A percentile compares a stretch with the other conserved stretches of the same genome.
Evolutionary conservation across 2,113 vertebrate species (phyloP).

Genomic region (Melanotaenia duboulayi): DNA sequence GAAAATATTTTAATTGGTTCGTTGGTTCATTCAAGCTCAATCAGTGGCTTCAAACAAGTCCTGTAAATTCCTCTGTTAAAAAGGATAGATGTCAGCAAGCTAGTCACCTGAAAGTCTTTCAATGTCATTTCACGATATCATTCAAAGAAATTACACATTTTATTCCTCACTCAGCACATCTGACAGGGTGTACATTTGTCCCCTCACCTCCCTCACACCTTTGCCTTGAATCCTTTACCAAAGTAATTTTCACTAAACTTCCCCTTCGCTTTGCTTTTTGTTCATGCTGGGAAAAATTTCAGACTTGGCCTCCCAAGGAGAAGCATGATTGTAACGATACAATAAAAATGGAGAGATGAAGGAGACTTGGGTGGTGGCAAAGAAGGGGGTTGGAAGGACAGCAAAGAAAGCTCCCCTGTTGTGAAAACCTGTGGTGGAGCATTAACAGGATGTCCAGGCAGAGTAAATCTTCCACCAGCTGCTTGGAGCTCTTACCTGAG

Average conservation of each 20-base stretch:
- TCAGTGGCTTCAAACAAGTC: background rate
- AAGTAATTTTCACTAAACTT: conserved; percentile 62
- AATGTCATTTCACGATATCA: conserved; percentile 12
- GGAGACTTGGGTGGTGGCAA: conserved; percentile 29
- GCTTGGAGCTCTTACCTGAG: conserved; percentile 22
- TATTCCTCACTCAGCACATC: background rate
- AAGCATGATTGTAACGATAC: conserved; percentile 67
- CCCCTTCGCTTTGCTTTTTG: background rate
- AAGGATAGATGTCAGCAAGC: background rate
- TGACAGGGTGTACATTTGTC: conserved; percentile 13
- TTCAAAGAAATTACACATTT: conserved; percentile 10
- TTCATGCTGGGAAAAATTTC: conserved; percentile 58
- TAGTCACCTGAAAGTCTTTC: conserved; percentile 11
- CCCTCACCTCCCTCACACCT: conserved; percentile 34
- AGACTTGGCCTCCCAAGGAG: conserved; percentile 55
- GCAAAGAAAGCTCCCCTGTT: conserved; percentile 57
- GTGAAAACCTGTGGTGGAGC: conserved; percentile 60
- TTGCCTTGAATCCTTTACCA: conserved; percentile 38
- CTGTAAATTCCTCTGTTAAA: background rate
- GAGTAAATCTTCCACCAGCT: conserved; percentile 59
- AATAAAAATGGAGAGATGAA: conserved; percentile 73
- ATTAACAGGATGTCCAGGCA: conserved; percentile 70
- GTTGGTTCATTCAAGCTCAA: no score
- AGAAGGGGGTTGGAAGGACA: conserved; percentile 36
- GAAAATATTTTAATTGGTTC: no score